These are phyloP conservation scores for Thripadectes ignobilis DNA, from an alignment of 2,797 vertebrate genomes.

Conservation along the genomic window DNA sequence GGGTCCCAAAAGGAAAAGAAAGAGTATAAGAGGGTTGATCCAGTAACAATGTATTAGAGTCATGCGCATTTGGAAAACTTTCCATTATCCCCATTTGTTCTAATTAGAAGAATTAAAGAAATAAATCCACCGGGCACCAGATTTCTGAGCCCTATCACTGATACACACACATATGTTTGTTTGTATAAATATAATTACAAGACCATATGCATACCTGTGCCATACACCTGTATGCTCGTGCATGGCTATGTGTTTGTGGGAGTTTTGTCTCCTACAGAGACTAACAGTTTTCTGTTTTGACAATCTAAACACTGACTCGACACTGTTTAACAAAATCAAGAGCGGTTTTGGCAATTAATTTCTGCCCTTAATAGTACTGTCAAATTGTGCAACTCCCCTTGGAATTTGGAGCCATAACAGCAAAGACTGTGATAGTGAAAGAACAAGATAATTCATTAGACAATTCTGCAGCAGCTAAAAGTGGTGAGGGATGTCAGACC, in stretches of 20 bases:
- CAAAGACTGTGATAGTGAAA: constrained; percentile 73
- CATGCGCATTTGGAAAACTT: constrained; percentile 60
- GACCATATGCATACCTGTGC: fast-evolving
- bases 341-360: constrained; percentile 75
- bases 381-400: constrained; percentile 75
- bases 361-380: constrained; percentile 73
- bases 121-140: constrained; percentile 29
- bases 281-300: constrained; percentile 73
- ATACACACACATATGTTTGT: fast-evolving
- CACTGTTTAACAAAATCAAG: constrained; percentile 72
- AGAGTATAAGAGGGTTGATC: constrained; percentile 50
- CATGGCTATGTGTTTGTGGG: not conserved
- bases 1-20: constrained; percentile 41
- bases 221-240: not conserved
- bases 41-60: constrained; percentile 58
- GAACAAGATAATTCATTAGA: constrained; percentile 86
- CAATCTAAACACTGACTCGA: constrained; percentile 69
- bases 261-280: constrained; percentile 53
- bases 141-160: not conserved
- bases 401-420: constrained; percentile 69
- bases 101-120: constrained; percentile 40
- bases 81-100: constrained; percentile 40
- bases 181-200: not conserved
- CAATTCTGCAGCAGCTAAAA: constrained; percentile 75
- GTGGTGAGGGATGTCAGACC: constrained; percentile 79